phyloP scores from a whole-genome alignment of 2,797 vertebrate genomes.

The Rousettus madagascariensis region DNA sequence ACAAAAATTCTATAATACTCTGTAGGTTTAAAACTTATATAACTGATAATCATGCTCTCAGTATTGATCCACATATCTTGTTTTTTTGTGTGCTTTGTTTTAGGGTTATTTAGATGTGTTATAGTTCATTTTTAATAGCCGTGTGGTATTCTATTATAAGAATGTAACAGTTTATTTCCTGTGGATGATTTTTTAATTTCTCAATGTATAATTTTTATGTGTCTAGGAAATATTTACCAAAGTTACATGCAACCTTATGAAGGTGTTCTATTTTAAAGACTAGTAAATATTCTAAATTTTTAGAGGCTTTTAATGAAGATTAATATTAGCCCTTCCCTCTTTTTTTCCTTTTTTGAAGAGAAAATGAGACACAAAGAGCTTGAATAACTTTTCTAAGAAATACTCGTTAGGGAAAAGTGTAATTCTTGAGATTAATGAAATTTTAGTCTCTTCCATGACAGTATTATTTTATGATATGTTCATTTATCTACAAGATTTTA shows the following conservation, averaged over 20 bases:
- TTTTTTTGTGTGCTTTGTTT: not conserved
- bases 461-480: not conserved
- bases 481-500: not conserved
- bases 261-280: not conserved
- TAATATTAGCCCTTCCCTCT: not conserved
- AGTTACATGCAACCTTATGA: not conserved
- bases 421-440: not conserved
- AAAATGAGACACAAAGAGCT: not conserved
- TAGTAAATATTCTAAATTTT: not conserved
- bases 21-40: not conserved
- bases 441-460: not conserved
- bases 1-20: not conserved
- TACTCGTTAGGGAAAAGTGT: not conserved
- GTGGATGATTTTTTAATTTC: not conserved
- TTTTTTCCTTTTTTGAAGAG: not conserved
- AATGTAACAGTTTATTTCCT: not conserved
- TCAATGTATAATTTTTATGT: not conserved
- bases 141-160: not conserved
- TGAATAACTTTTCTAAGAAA: not conserved
- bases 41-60: not conserved
- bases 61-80: not conserved
- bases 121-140: not conserved
- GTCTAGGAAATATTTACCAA: not conserved
- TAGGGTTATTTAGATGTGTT: not conserved
- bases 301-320: conserved; percentile 4